Evolutionary conservation across 2,797 vertebrate species (phyloP), one percentile per base, ranked within the genome.

Genomic region (Vireo griseus): DNA sequence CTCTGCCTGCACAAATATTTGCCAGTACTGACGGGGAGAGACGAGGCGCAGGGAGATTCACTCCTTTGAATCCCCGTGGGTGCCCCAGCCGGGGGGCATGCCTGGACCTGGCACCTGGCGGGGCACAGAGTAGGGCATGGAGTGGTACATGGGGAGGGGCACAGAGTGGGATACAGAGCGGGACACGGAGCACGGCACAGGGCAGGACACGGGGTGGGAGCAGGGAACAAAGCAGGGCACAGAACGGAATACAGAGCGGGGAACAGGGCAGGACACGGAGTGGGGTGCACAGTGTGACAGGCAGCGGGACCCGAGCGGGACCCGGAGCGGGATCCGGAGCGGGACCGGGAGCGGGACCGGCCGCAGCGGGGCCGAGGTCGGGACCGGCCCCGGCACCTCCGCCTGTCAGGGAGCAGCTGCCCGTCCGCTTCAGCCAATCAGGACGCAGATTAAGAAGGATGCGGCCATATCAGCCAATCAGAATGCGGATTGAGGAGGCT

Each of bases 401-500:
- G 51, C 10, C 67, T 45, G 59, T 21, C 67, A 45, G 16, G 16
- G 13, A 39, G 16, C 45, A 33, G 59, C 75, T 6, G 45, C 76
- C n/a, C 39, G 4, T 2, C 45, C 45, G 44, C 33, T 1, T 4
- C 31, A n/a, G 52, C 68, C 85, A 87, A 79, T 79, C 44, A 57
- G 19, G 0, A 4, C 4, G 8, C 10, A 17, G 5, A n/a, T 19
- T 17, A 4, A 8, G 17, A 3, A 40, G 21, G 13, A 11, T 8
- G 13, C 39, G 4, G 8, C 9, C 5, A 13, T 0, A 14, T 21
- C 31, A 47, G 55, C 48, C 48, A 81, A 74, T 48, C 35, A 42
- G 17, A 19, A 2, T 6, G 37, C 44, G 51, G 7, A 20, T 39
- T 13, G 3, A 13, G 2, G 4, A 5, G 18, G 17, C 6, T 2